Evolutionary conservation across 2,113 vertebrate genomes (phyloP).

Genomic region (Sorex araneus): DNA sequence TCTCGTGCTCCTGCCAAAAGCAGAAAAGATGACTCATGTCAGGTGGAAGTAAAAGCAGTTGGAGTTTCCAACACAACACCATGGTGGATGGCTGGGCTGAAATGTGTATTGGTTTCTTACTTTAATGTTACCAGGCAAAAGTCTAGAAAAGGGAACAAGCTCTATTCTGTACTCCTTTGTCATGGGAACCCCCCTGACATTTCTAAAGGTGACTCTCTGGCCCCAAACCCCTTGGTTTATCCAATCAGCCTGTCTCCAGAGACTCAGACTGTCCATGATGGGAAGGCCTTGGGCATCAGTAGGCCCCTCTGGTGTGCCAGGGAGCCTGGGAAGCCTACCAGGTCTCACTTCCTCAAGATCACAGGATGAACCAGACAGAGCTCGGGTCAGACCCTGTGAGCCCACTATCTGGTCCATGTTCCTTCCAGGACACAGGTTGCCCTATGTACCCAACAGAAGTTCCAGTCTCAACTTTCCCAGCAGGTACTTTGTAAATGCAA

Average conservation of each 20-base stretch:
- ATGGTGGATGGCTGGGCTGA: not conserved
- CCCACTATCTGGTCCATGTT: not conserved
- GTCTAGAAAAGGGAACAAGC: not conserved
- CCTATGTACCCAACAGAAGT: not conserved
- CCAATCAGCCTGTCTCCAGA: conserved; percentile 24
- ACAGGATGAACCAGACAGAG: not conserved
- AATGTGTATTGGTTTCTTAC: conserved; percentile 11
- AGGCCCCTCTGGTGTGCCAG: fast-evolving
- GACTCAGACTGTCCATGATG: not conserved
- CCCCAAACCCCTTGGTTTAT: conserved; percentile 14
- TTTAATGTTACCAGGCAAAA: conserved; percentile 38
- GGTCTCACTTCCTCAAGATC: not conserved
- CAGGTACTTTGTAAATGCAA: not conserved
- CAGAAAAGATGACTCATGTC: conserved; percentile 43
- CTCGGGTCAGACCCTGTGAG: too few species aligned
- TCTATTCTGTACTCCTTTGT: not conserved
- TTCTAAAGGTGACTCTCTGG: conserved; percentile 38
- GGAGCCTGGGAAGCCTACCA: not conserved
- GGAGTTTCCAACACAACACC: conserved; percentile 16
- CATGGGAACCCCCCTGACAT: conserved; percentile 30
- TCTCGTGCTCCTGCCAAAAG: conserved; percentile 44
- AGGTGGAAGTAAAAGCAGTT: conserved; percentile 57
- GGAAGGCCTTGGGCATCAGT: not conserved
- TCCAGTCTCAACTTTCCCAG: not conserved
- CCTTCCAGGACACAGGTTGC: not conserved